Evolutionary conservation across 2,888 invertebrate genomes (phyloP).

Genomic region (Ophonus ardosiacus): DNA sequence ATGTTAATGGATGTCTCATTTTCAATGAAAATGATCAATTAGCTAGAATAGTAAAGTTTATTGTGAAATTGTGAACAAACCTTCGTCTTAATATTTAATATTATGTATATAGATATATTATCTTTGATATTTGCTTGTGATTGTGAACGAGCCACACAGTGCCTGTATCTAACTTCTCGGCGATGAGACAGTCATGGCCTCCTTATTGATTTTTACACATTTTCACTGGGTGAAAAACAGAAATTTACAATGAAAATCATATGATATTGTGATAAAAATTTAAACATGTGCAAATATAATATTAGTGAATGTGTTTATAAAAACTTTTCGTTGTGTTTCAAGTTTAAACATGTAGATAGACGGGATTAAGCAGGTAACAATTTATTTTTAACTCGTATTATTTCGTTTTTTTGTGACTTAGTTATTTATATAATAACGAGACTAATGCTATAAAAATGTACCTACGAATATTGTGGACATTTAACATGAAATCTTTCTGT

Average conservation of each 20-base stretch:
- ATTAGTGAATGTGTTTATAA: conserved; percentile 46
- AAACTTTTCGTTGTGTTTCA: conserved; percentile 18
- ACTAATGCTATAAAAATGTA: background rate
- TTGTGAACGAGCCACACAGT: no score
- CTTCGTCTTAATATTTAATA: no score
- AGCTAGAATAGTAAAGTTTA: no score
- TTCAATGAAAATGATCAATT: no score
- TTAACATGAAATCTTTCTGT: background rate
- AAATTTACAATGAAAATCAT: conserved; percentile 61
- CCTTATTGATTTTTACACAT: conserved; percentile 73
- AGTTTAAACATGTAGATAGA: conserved; percentile 53
- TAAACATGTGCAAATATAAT: conserved; percentile 53
- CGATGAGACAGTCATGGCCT: conserved; percentile 73
- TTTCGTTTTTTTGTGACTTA: background rate
- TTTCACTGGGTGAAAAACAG: conserved; percentile 73
- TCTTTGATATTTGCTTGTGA: no score
- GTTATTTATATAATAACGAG: background rate
- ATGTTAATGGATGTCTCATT: no score
- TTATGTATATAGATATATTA: no score
- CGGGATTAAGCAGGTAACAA: background rate
- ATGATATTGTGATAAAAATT: conserved; percentile 51
- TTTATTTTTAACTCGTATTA: background rate
- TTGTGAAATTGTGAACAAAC: no score
- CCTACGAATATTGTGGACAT: background rate
- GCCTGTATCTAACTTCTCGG: conserved; percentile 45